These are phyloP conservation scores for Blastobasis lacticolella DNA, from an alignment of 2,888 invertebrate species.

Conservation along the genomic window DNA sequence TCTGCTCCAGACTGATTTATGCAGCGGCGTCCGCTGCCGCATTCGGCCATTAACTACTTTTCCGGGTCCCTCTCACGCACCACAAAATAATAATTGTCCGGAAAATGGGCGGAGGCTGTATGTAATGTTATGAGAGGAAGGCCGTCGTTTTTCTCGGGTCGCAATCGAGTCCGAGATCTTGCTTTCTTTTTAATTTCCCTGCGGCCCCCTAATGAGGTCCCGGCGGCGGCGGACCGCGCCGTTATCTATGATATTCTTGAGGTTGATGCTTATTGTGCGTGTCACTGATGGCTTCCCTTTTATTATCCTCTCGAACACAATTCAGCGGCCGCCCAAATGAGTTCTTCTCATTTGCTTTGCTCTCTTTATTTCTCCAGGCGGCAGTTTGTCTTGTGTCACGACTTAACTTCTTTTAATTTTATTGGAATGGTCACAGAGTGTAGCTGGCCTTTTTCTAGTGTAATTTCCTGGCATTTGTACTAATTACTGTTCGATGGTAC, in stretches of 20 bases:
- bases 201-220: conserved; percentile 73
- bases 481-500: conserved; percentile 6
- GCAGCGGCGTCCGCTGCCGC: conserved; percentile 33
- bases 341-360: conserved; percentile 70
- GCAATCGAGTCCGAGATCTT: conserved; percentile 73
- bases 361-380: conserved; percentile 72
- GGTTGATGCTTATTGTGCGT: conserved; percentile 76
- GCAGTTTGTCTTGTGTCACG: conserved; percentile 67
- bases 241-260: conserved; percentile 75
- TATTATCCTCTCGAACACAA: conserved; percentile 74
- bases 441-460: conserved; percentile 34
- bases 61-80: conserved; percentile 66
- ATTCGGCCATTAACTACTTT: conserved; percentile 60
- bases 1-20: conserved; percentile 57
- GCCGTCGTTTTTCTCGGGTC: conserved; percentile 61
- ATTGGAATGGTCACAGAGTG: conserved; percentile 44
- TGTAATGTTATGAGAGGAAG: conserved; percentile 73
- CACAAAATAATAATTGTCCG: conserved; percentile 75
- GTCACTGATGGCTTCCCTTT: conserved; percentile 74
- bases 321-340: conserved; percentile 70
- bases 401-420: conserved; percentile 64
- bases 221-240: conserved; percentile 56
- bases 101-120: conserved; percentile 71
- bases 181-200: conserved; percentile 76
- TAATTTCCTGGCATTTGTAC: conserved; percentile 26